phyloP scores from a whole-genome alignment of 1,140 invertebrate species.

The Helicoverpa zea region DNA sequence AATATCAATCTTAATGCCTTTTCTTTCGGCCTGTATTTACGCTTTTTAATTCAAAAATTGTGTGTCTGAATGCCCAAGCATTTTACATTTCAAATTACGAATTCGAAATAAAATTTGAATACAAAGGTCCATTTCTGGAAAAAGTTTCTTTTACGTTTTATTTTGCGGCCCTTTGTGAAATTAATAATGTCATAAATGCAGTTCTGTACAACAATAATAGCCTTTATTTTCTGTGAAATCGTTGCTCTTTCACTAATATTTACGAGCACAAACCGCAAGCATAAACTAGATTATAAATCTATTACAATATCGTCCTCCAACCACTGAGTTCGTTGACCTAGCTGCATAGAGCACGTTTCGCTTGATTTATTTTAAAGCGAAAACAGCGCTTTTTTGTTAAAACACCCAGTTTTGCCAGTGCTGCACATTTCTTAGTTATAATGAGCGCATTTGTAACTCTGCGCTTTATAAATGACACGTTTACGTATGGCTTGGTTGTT shows the following conservation, averaged over 20 bases:
- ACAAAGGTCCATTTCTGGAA: too few relatives aligned
- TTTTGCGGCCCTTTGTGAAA: too few relatives aligned
- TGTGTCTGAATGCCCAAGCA: too few relatives aligned
- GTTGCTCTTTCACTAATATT: background rate
- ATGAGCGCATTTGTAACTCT: slow-evolving; percentile 22
- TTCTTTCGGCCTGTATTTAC: too few relatives aligned
- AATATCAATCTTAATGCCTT: too few relatives aligned
- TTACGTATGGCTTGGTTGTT: background rate
- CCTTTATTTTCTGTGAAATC: too few relatives aligned
- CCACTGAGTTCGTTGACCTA: background rate
- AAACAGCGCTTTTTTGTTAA: slow-evolving; percentile 19
- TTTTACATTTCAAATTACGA: too few relatives aligned
- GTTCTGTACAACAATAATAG: too few relatives aligned
- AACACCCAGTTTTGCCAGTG: background rate
- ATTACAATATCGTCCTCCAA: background rate
- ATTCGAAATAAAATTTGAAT: too few relatives aligned
- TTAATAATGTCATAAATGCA: too few relatives aligned
- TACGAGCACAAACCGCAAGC: background rate
- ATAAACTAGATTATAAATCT: background rate
- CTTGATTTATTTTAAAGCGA: slow-evolving; percentile 23
- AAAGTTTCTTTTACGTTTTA: too few relatives aligned
- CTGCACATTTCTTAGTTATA: slow-evolving; percentile 16
- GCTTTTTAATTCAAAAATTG: too few relatives aligned
- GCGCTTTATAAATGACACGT: slow-evolving; percentile 29
- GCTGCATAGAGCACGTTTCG: slow-evolving; percentile 3